Evolutionary conservation across 1,140 invertebrate genomes (phyloP), one percentile per base, ranked within the genome.

Genomic region (Zaprionus gabonicus): DNA sequence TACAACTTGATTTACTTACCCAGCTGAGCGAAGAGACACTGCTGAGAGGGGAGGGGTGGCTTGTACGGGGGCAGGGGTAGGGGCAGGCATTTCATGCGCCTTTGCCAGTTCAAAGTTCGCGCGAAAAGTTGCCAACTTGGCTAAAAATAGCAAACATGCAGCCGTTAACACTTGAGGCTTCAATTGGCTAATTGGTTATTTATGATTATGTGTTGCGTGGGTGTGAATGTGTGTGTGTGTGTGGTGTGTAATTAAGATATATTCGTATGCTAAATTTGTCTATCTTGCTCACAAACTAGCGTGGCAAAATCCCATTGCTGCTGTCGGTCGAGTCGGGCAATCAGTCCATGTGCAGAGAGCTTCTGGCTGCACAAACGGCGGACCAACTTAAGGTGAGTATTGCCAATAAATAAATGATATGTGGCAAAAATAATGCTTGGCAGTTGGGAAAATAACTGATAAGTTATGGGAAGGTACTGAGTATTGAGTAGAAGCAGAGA

Each of bases 301-400:
- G 96, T 93, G 98, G 98, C 69, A 97, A 97, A 93, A 97, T 99
- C 82, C 98, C 98, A 75, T 94, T 99, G 80, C 96, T 99, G 86
- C 93, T 98, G 81, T 98, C 98, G 31, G 96, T 99, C 62, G 98
- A 99, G 93, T 96, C 96, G 38, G 98, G 98, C 13, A 99, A 99
- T 93, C 96, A 98, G 91, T 96, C 97, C 62, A 98, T 99, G 95
- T 97, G 97, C 85, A 95, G 97, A 77, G 98, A 99, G 93, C 94
- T 99, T 23, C 94, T 99, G 62, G 95, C 96, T 86, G 95, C 96
- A 92, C 95, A 97, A 94, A 96, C 97, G 71, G 94, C 96, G 71
- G 96, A 97, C 91, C 96, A 97, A 93, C 93, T 97, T 31, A 95
- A 95, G 93, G 94, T 95, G 85, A 91, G 79, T 81, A 46, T 62